Base-by-base conservation (phyloP, 2,797 vertebrate species). In the Acipenser oxyrinchus region DNA sequence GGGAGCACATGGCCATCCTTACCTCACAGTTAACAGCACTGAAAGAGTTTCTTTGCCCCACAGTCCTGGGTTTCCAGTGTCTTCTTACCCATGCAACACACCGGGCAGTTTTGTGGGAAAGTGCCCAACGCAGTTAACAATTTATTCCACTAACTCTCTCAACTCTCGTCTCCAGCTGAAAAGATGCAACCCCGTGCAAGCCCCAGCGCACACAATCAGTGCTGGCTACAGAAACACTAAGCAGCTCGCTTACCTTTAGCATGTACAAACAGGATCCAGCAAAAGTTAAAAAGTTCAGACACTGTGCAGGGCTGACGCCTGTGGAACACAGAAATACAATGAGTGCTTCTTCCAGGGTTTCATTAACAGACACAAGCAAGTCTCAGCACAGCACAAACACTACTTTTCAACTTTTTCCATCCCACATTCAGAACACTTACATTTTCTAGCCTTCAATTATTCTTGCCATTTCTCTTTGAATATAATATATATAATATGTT, bases 181-280 rank as follows among this genome's bases (percentile, higher is more conserved):
- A 70, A 69, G 48, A 12, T 70, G 73, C 81, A 76, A 70, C 78
- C 63, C 76, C 53, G 69, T 11, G 68, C 80, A 76, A n/a, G 80
- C 70, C 75, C 71, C 65, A 49, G 65, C 18, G 18, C 10, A 66
- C 50, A 66, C 55, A 66, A 66, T 59, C 53, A 66, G 4, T 13
- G 10, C 52, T 66, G 51, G 9, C 65, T 66, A 49, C 55, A 6
- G 23, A 37, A 37, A 37, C 23, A 4, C 23, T 37, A 37, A 37
- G 23, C 23, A 37, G 4, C 23, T 37, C 2, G 23, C 87, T 87
- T 86, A 97, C 95, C 95, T 96, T 97, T 97, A 58, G 95, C 92
- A 51, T 95, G 92, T 75, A 98, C 86, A 74, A 96, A 98, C 70
- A 98, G 83, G 68, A 95, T 88, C 95, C 95, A 98, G 79, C 93